phyloP scores from a whole-genome alignment of 2,113 vertebrate species.

The Bubo scandiacus region DNA sequence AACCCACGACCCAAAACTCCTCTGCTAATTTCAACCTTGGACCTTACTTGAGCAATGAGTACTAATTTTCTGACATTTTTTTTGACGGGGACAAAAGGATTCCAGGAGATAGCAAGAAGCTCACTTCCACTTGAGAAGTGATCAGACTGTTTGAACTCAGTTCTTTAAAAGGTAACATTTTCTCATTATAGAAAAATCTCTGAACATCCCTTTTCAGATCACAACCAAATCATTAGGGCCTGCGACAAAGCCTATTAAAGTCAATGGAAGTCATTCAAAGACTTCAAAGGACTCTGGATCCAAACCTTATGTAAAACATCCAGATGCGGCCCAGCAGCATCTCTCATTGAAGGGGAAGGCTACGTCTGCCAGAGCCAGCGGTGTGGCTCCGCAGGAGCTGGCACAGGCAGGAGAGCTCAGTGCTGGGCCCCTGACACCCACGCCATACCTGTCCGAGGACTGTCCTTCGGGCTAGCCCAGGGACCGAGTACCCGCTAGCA shows the following conservation, averaged over 20 bases:
- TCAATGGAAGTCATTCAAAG: slow-evolving; percentile 38
- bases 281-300: slow-evolving; percentile 40
- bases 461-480: accelerated
- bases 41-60: background rate
- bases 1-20: background rate
- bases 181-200: slow-evolving; percentile 43
- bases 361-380: background rate
- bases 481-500: background rate
- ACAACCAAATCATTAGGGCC: slow-evolving; percentile 55
- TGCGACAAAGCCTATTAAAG: slow-evolving; percentile 53
- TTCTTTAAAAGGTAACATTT: slow-evolving; percentile 41
- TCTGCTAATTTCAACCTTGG: slow-evolving; percentile 10
- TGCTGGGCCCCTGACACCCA: background rate
- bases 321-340: background rate
- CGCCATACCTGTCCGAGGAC: accelerated
- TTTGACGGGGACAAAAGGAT: slow-evolving; percentile 32
- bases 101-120: slow-evolving; percentile 22
- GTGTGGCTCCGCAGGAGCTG: accelerated
- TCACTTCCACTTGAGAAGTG: slow-evolving; percentile 23
- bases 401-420: accelerated
- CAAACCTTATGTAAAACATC: background rate
- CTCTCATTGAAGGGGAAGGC: background rate
- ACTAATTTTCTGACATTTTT: background rate
- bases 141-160: slow-evolving; percentile 15
- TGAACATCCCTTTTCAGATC: slow-evolving; percentile 36